phyloP scores from a whole-genome alignment of 2,888 invertebrate species.

The Xanthostigma xanthostigma region DNA sequence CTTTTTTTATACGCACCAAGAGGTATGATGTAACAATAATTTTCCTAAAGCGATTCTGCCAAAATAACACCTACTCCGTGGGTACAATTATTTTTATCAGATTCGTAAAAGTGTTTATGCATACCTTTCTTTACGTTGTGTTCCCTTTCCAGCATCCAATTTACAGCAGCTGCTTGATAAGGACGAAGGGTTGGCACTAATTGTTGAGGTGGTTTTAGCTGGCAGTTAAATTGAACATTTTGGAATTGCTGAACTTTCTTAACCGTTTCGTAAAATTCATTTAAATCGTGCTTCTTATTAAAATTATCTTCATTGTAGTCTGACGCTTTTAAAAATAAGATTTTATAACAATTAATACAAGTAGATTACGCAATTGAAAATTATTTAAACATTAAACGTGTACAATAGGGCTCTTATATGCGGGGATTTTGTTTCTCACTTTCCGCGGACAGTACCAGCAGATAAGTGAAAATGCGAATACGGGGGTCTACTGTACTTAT shows the following conservation, averaged over 20 bases:
- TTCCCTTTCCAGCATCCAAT: slow-evolving; percentile 54
- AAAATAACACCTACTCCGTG: not conserved
- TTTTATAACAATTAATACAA: too few species aligned
- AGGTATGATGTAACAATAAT: slow-evolving; percentile 6
- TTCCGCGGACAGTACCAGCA: too few species aligned
- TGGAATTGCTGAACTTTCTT: too few species aligned
- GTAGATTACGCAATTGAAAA: too few species aligned
- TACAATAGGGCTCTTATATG: too few species aligned
- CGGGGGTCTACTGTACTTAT: too few species aligned
- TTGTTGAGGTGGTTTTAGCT: slow-evolving; percentile 5
- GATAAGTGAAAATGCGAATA: too few species aligned
- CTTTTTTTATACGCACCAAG: too few species aligned
- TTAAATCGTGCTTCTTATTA: slow-evolving; percentile 7
- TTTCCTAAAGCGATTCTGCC: slow-evolving; percentile 3
- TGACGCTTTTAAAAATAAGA: not conserved
- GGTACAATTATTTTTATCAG: slow-evolving; percentile 1
- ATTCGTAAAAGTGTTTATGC: not conserved
- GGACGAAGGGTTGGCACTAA: slow-evolving; percentile 40
- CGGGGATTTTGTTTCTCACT: too few species aligned
- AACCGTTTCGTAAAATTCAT: slow-evolving; percentile 7
- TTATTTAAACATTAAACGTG: too few species aligned
- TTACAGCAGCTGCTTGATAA: slow-evolving; percentile 49
- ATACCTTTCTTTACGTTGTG: slow-evolving; percentile 11
- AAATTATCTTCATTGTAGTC: slow-evolving; percentile 6
- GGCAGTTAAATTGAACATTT: not conserved